phyloP scores from a whole-genome alignment of 2,797 vertebrate genomes.

The Clamator glandarius region DNA sequence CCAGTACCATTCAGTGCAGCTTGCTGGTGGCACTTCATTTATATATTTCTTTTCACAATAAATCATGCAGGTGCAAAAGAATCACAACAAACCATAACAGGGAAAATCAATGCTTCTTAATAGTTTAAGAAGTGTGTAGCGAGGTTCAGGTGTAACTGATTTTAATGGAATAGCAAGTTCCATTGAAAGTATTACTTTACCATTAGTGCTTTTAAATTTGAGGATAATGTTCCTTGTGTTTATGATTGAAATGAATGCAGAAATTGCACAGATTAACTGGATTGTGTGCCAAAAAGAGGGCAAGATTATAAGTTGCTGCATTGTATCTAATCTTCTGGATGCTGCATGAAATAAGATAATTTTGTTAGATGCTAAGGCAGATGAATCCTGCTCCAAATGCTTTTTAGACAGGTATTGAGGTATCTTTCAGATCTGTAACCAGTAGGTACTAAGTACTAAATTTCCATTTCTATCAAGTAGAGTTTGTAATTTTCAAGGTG shows the following conservation, averaged over 20 bases:
- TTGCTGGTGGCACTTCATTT: not conserved
- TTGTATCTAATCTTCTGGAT: too few species aligned
- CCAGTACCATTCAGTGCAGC: not conserved
- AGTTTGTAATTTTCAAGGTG: not conserved
- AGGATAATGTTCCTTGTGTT: not conserved
- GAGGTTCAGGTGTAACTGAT: not conserved
- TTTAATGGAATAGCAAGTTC: not conserved
- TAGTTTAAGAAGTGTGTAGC: not conserved
- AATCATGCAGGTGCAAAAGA: not conserved
- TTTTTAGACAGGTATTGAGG: accelerated
- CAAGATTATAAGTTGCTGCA: not conserved
- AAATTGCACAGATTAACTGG: not conserved
- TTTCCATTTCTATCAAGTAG: not conserved
- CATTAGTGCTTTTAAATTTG: not conserved
- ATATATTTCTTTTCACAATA: not conserved
- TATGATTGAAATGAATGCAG: not conserved
- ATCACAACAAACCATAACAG: not conserved
- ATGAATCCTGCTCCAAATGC: not conserved
- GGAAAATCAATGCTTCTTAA: not conserved
- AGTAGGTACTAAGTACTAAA: not conserved
- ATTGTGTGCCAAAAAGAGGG: not conserved
- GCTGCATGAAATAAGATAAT: not conserved
- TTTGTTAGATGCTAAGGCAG: not conserved
- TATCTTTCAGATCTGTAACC: not conserved
- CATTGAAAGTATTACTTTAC: not conserved